Conservation (phyloP, 2,888 invertebrate genomes). For the Nephrocerus scutellatus region DNA sequence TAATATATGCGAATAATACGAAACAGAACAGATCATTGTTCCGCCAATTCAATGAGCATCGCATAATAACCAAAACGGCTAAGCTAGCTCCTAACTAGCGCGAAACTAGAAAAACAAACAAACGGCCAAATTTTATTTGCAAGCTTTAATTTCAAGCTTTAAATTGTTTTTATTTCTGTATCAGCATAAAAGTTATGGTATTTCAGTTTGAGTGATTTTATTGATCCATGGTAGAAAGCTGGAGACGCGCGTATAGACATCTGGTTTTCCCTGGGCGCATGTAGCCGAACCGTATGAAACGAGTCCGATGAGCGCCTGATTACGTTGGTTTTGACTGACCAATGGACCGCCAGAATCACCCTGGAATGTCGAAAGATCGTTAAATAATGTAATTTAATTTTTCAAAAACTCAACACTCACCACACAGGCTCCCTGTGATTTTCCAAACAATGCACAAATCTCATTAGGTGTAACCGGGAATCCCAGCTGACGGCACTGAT, state of each 20-base stretch:
- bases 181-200: constrained; percentile 24
- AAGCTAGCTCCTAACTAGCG: too few relatives aligned
- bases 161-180: constrained; percentile 15
- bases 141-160: constrained; percentile 27
- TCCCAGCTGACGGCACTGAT: constrained; percentile 35
- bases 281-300: constrained; percentile 42
- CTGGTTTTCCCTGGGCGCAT: constrained; percentile 41
- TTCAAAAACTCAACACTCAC: constrained; percentile 27
- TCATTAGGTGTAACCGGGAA: constrained; percentile 39
- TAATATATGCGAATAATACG: too few relatives aligned
- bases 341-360: constrained; percentile 47
- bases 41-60: too few relatives aligned
- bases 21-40: too few relatives aligned
- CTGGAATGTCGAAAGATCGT: constrained; percentile 27
- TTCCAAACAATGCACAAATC: constrained; percentile 37
- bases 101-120: too few relatives aligned
- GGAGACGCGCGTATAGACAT: constrained; percentile 44
- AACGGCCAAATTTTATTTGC: constrained; percentile 7
- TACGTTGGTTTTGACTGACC: constrained; percentile 28
- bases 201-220: constrained; percentile 24
- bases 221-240: constrained; percentile 38
- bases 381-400: constrained; percentile 2
- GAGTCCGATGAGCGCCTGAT: constrained; percentile 36
- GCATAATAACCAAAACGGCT: too few relatives aligned
- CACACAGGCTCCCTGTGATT: constrained; percentile 41